Conservation (phyloP, 2,888 invertebrate species). For the Chesias legatella region DNA sequence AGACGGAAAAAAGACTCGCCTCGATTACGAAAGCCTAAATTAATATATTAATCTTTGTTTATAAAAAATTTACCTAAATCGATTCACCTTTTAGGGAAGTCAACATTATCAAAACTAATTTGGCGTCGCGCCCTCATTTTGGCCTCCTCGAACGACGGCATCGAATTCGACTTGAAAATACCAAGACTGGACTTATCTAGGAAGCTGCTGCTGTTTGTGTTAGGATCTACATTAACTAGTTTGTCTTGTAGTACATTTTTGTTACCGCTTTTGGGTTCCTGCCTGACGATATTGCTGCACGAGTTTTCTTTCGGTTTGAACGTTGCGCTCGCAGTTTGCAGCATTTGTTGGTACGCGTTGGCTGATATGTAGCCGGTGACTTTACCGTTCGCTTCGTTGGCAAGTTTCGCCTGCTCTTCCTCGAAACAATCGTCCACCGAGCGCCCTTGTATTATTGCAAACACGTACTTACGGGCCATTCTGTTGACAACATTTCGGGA, state of each 20-base stretch:
- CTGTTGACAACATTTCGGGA: constrained; percentile 47
- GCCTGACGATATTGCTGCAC: constrained; percentile 44
- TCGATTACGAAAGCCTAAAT: background rate
- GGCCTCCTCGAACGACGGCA: constrained; percentile 70
- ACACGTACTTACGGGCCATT: constrained; percentile 83
- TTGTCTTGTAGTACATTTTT: constrained; percentile 75
- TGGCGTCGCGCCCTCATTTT: constrained; percentile 80
- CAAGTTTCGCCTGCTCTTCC: constrained; percentile 61
- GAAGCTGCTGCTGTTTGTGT: constrained; percentile 58
- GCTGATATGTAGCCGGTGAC: constrained; percentile 77
- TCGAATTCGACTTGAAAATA: constrained; percentile 64
- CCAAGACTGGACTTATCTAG: constrained; percentile 53
- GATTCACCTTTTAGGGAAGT: constrained; percentile 70
- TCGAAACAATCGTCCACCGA: constrained; percentile 82
- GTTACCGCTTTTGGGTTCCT: constrained; percentile 53
- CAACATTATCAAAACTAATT: constrained; percentile 81
- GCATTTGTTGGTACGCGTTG: constrained; percentile 61
- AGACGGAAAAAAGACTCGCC: constrained; percentile 1
- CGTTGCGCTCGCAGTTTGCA: constrained; percentile 44
- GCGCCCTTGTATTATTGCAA: constrained; percentile 83
- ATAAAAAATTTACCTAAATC: constrained; percentile 13
- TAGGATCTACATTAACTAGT: constrained; percentile 66
- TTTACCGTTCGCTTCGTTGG: constrained; percentile 52
- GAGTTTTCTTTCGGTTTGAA: constrained; percentile 66
- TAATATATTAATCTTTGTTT: constrained; percentile 10